Percentiles rank a stretch among this genome's conserved stretches.
Conservation (phyloP, 1,140 invertebrate genomes). For the Pachypeltis micranthus region DNA sequence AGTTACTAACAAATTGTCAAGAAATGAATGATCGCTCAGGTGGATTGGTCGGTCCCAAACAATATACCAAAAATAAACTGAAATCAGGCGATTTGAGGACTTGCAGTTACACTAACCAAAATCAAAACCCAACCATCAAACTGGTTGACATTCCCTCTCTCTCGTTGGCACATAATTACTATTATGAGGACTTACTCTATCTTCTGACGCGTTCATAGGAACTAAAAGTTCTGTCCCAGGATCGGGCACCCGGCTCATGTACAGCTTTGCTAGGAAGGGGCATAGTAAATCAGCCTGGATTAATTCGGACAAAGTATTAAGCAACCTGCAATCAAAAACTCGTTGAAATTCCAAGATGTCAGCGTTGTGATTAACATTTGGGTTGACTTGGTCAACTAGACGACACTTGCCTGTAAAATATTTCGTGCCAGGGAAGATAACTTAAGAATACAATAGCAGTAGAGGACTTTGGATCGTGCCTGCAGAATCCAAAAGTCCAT, state of each 20-base stretch:
- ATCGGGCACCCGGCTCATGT: constrained; percentile 46
- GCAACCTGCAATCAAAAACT: constrained; percentile 35
- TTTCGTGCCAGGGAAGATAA: constrained; percentile 88
- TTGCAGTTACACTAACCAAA: too few relatives aligned
- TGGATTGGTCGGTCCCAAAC: too few relatives aligned
- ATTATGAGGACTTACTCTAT: constrained; percentile 1
- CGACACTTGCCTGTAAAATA: constrained; percentile 70
- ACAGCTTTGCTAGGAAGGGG: constrained; percentile 52
- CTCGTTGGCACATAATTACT: too few relatives aligned
- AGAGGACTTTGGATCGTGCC: constrained; percentile 71
- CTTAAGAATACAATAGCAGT: constrained; percentile 68
- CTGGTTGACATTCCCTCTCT: too few relatives aligned
- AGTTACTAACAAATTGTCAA: too few relatives aligned
- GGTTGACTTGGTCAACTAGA: background rate
- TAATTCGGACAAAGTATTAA: constrained; percentile 48
- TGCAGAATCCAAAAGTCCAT: constrained; percentile 92
- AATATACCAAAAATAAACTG: too few relatives aligned
- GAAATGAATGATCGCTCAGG: too few relatives aligned
- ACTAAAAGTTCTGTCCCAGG: constrained; percentile 29
- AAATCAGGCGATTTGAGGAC: too few relatives aligned
- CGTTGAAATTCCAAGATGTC: too few relatives aligned
- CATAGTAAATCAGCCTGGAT: constrained; percentile 42
- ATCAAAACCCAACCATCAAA: too few relatives aligned
- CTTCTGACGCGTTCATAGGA: background rate
- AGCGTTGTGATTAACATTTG: too few relatives aligned